Evolutionary conservation across 2,797 vertebrate species (phyloP).

Genomic region (Enteromius anoplus): DNA sequence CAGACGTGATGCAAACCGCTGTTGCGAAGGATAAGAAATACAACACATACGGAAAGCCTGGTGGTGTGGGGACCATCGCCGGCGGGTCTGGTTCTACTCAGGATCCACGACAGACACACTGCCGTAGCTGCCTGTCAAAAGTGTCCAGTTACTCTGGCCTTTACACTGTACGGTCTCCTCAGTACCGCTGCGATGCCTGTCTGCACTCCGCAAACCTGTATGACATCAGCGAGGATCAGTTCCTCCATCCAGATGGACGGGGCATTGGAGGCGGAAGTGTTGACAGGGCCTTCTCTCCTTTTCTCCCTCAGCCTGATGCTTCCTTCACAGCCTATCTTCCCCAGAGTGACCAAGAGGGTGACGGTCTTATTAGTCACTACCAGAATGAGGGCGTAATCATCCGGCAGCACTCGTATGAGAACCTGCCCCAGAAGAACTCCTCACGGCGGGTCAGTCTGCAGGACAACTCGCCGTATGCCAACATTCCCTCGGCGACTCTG

Average conservation of each 20-base stretch:
- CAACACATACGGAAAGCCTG: conserved; percentile 78
- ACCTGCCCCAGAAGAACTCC: conserved; percentile 86
- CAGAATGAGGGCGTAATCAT: conserved; percentile 89
- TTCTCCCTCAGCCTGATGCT: conserved; percentile 60
- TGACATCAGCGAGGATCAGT: conserved; percentile 96
- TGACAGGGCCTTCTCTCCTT: conserved; percentile 59
- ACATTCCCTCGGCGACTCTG: conserved; percentile 89
- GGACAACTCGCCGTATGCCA: conserved; percentile 92
- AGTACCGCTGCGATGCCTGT: conserved; percentile 91
- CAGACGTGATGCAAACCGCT: conserved; percentile 63
- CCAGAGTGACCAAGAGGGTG: conserved; percentile 84
- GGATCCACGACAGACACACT: conserved; percentile 84
- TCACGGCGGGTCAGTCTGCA: conserved; percentile 86
- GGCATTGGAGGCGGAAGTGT: conserved; percentile 52
- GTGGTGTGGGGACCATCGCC: conserved; percentile 61
- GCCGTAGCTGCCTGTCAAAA: conserved; percentile 93
- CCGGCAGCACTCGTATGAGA: conserved; percentile 95
- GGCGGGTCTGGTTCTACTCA: conserved; percentile 51
- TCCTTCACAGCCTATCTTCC: conserved; percentile 81
- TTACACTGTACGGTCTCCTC: conserved; percentile 89
- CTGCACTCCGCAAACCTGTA: conserved; percentile 92
- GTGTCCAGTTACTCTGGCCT: conserved; percentile 89
- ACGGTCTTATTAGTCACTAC: conserved; percentile 87
- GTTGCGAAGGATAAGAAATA: conserved; percentile 78
- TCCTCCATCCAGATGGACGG: conserved; percentile 77